Percentiles rank a stretch among this genome's conserved stretches.
These are phyloP conservation scores for Lasioglossum albipes DNA, from an alignment of 1,140 invertebrate species.

Conservation along the genomic window DNA sequence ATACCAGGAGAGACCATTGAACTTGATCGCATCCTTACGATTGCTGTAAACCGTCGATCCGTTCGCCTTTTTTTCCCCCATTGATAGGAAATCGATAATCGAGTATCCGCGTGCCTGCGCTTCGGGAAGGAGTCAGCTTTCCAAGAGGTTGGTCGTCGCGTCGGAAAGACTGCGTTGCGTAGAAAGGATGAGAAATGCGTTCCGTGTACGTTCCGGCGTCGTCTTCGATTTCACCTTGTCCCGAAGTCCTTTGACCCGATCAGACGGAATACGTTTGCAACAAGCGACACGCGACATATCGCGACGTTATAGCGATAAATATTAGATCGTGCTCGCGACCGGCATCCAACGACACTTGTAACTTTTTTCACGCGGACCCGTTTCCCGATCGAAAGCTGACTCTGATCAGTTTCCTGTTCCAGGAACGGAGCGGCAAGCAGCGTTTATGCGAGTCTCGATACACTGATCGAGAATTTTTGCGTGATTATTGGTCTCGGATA, in stretches of 20 bases:
- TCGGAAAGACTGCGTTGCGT: neutral
- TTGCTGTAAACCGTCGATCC: conserved; percentile 10
- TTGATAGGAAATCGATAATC: conserved; percentile 33
- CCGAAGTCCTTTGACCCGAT: conserved; percentile 24
- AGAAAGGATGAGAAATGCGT: conserved; percentile 19
- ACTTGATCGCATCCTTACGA: neutral
- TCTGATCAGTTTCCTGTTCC: conserved; percentile 1
- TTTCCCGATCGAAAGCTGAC: neutral
- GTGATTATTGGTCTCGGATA: neutral
- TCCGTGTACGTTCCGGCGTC: neutral
- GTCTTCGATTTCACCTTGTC: conserved; percentile 37
- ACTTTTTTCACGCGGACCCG: neutral
- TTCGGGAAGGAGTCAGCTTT: conserved; percentile 23
- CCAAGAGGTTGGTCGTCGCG: neutral
- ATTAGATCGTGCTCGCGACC: conserved; percentile 6
- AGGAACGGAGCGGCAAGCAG: neutral
- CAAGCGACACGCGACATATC: neutral
- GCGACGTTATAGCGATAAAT: conserved; percentile 19
- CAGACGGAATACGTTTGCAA: neutral
- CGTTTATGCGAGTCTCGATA: neutral
- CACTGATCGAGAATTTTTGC: neutral
- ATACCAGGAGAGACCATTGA: too few relatives aligned
- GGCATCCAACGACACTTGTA: neutral
- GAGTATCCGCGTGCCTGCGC: neutral
- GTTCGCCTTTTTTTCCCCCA: conserved; percentile 2